These are phyloP conservation scores for Dinomys branickii DNA, from an alignment of 2,113 vertebrate species.

Conservation along the genomic window DNA sequence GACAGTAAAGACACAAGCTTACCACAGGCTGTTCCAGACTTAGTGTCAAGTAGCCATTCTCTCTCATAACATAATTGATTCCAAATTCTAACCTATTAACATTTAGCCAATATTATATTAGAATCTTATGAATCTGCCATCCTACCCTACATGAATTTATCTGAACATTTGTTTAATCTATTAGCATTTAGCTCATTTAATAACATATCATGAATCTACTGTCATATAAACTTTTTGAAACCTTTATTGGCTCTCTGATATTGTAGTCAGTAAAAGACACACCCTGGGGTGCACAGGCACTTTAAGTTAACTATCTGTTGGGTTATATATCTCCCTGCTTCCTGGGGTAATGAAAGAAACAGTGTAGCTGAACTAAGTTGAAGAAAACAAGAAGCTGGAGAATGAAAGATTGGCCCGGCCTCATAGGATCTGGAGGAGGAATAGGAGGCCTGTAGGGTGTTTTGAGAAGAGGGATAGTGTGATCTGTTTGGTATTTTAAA, in stretches of 20 bases:
- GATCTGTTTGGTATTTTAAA: not conserved
- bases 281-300: not conserved
- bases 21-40: not conserved
- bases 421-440: not conserved
- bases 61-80: not conserved
- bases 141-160: not conserved
- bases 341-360: not conserved
- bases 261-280: not conserved
- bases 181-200: conserved; percentile 34
- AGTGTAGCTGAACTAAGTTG: not conserved
- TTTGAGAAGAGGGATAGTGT: not conserved
- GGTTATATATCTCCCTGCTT: not conserved
- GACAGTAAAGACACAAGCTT: not conserved
- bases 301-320: not conserved
- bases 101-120: not conserved
- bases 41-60: not conserved
- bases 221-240: not conserved
- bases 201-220: not conserved
- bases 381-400: not conserved
- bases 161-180: not conserved
- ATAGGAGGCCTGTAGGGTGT: not conserved
- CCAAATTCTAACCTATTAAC: not conserved
- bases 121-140: not conserved
- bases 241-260: not conserved
- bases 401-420: not conserved